Conservation (phyloP, 2,797 vertebrate genomes). For the Adrianichthys oophorus region DNA sequence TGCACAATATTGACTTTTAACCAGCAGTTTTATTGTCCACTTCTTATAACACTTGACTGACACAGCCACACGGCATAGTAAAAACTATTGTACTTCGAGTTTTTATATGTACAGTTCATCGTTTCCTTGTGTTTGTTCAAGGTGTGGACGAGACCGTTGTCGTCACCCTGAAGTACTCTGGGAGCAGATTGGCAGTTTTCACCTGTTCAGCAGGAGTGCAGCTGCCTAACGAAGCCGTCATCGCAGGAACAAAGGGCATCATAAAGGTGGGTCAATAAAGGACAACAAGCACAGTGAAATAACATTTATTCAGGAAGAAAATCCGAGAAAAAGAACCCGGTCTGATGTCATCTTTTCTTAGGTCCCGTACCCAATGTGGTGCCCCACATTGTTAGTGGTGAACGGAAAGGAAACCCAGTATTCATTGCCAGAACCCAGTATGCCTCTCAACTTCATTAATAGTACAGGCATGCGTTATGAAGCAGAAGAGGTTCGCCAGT, state of each 20-base stretch:
- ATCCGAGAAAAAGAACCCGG: background rate
- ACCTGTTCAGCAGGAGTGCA: conserved; percentile 63
- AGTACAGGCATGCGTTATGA: conserved; percentile 84
- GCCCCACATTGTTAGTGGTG: conserved; percentile 76
- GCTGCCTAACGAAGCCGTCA: conserved; percentile 74
- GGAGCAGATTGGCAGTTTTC: conserved; percentile 78
- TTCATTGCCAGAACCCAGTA: conserved; percentile 69
- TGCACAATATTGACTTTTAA: conserved; percentile 2
- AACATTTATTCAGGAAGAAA: too few relatives aligned
- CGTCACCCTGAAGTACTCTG: conserved; percentile 81
- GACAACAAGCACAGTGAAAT: background rate
- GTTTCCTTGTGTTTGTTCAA: conserved; percentile 37
- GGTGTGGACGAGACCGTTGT: conserved; percentile 83
- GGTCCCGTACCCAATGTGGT: conserved; percentile 82
- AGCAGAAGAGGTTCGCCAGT: conserved; percentile 85
- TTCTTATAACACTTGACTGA: conserved; percentile 2
- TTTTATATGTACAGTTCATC: too few relatives aligned
- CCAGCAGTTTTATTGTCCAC: background rate
- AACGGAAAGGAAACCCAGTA: conserved; percentile 75
- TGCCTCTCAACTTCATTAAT: conserved; percentile 78
- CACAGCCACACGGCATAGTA: conserved; percentile 11
- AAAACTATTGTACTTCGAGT: background rate
- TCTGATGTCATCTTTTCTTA: conserved; percentile 25
- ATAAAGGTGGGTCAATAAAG: conserved; percentile 69
- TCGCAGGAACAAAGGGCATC: conserved; percentile 80